These are phyloP conservation scores for Caenorhabditis virilis DNA, from an alignment of 2,888 invertebrate genomes.

Conservation along the genomic window DNA sequence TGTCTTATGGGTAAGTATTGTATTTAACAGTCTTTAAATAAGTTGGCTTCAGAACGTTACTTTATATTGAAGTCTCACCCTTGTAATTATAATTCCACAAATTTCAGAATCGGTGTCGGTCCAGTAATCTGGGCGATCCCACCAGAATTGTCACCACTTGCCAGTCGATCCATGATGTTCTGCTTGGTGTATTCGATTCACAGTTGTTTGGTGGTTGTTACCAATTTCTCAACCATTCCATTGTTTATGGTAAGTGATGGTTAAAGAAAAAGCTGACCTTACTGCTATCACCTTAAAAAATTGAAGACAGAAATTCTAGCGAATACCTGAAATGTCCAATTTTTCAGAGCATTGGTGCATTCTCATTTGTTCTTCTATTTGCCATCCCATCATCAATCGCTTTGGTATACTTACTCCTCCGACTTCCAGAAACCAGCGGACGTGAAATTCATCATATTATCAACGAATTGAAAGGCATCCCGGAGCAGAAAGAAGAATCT, in stretches of 20 bases:
- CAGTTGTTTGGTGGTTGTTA: constrained; percentile 55
- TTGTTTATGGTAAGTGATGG: constrained; percentile 44
- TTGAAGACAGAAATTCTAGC: no score
- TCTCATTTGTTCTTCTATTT: constrained; percentile 57
- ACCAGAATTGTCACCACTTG: constrained; percentile 57
- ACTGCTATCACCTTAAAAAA: not conserved
- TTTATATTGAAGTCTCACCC: not conserved
- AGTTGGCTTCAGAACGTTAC: no score
- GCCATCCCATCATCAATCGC: constrained; percentile 54
- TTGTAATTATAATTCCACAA: not conserved
- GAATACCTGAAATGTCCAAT: not conserved
- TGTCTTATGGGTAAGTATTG: constrained; percentile 57
- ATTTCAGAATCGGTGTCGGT: constrained; percentile 58
- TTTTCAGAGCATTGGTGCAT: constrained; percentile 49
- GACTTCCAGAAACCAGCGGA: constrained; percentile 55
- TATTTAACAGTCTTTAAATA: constrained; percentile 3
- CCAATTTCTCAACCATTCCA: constrained; percentile 56
- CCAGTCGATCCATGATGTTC: constrained; percentile 57
- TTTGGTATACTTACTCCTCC: constrained; percentile 36
- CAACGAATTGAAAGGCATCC: constrained; percentile 42
- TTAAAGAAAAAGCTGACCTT: not conserved
- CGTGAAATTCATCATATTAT: constrained; percentile 54
- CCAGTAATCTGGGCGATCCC: constrained; percentile 61
- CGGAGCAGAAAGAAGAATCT: constrained; percentile 14
- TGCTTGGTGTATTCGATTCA: constrained; percentile 58